Conservation (phyloP, 2,888 invertebrate genomes). For the Lobophora halterata region DNA sequence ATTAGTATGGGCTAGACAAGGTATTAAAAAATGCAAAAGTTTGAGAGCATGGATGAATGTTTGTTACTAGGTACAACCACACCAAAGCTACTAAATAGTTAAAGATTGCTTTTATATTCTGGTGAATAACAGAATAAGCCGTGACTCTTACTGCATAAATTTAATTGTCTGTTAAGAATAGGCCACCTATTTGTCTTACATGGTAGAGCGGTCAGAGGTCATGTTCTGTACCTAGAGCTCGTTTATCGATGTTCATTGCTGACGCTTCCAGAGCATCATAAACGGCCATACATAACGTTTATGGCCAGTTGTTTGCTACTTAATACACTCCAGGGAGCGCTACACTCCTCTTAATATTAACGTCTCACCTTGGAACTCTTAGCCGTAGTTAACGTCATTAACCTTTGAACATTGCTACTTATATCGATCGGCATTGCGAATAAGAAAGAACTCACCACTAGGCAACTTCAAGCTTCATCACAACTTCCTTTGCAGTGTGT, state of each 20-base stretch:
- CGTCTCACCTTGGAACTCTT: conserved; percentile 46
- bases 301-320: conserved; percentile 35
- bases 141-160: too few relatives aligned
- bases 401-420: conserved; percentile 45
- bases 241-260: conserved; percentile 16
- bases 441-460: conserved; percentile 22
- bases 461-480: conserved; percentile 11
- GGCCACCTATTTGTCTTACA: conserved; percentile 15
- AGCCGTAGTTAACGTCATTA: conserved; percentile 49
- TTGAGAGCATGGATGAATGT: too few relatives aligned
- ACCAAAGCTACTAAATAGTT: too few relatives aligned
- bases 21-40: too few relatives aligned
- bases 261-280: conserved; percentile 34
- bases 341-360: conserved; percentile 35
- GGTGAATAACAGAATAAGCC: too few relatives aligned
- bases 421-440: conserved; percentile 38
- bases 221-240: conserved; percentile 15
- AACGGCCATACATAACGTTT: conserved; percentile 35
- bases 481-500: conserved; percentile 6
- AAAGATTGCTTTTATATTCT: too few relatives aligned
- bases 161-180: conserved; percentile 14
- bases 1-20: too few relatives aligned
- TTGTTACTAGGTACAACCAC: too few relatives aligned
- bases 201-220: conserved; percentile 13
- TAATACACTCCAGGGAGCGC: conserved; percentile 45